Conservation (phyloP, 2,888 invertebrate species). For the Sarcophaga caerulescens region DNA sequence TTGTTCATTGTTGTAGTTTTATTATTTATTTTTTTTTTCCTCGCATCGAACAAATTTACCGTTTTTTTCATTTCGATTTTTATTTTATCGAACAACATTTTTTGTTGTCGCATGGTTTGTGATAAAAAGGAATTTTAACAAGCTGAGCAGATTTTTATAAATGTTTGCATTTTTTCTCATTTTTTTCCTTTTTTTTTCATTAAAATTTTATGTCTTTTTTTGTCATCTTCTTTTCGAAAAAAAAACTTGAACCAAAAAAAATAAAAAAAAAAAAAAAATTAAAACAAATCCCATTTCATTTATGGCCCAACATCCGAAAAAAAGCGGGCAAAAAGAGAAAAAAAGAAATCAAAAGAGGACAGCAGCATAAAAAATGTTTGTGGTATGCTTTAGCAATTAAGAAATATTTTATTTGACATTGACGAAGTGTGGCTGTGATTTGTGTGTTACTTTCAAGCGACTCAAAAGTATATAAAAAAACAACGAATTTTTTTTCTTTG, state of each 20-base stretch:
- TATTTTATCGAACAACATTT: conserved; percentile 60
- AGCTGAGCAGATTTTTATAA: conserved; percentile 75
- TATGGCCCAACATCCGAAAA: conserved; percentile 42
- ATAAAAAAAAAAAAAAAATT: no score
- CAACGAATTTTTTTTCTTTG: not conserved
- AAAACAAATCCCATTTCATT: conserved; percentile 22
- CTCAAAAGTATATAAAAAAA: conserved; percentile 10
- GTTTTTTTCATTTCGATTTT: conserved; percentile 49
- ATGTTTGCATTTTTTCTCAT: conserved; percentile 72
- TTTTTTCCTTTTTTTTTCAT: not conserved
- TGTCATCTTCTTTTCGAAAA: conserved; percentile 25
- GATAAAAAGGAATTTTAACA: conserved; percentile 76
- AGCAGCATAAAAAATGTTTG: conserved; percentile 57
- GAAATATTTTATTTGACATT: conserved; percentile 66
- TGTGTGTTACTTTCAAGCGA: conserved; percentile 48
- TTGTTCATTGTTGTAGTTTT: not conserved
- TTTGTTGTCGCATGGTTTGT: conserved; percentile 65
- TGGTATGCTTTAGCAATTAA: conserved; percentile 68
- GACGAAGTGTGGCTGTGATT: conserved; percentile 69
- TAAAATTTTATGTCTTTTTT: conserved; percentile 41
- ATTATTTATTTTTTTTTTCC: not conserved
- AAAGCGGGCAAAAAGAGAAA: conserved; percentile 6
- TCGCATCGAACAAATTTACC: conserved; percentile 41
- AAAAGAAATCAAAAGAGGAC: conserved; percentile 33
- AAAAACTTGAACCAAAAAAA: no score